Evolutionary conservation across 2,888 invertebrate species (phyloP).

Genomic region (Dichetophora obliterata): DNA sequence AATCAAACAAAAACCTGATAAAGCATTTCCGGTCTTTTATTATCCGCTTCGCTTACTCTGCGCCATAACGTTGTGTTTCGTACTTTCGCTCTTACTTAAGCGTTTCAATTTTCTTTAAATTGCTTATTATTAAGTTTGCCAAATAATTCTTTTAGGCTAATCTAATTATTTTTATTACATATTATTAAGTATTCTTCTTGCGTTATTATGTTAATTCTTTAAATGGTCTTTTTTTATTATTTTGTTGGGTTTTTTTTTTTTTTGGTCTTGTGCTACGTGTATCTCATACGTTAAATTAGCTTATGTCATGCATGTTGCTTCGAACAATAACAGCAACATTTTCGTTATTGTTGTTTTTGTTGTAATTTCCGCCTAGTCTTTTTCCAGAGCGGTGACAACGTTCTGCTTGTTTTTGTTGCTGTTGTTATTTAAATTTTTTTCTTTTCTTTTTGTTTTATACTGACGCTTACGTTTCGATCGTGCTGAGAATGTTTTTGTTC

Average conservation of each 20-base stretch:
- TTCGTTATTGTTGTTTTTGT: slow-evolving; percentile 3
- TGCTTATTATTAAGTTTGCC: slow-evolving; percentile 2
- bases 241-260: neutral
- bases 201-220: neutral
- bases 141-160: neutral
- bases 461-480: neutral
- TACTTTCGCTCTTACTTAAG: neutral
- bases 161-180: neutral
- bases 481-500: neutral
- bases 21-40: slow-evolving; percentile 9
- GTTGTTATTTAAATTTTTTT: neutral
- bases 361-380: slow-evolving; percentile 7
- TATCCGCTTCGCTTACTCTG: neutral
- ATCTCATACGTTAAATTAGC: slow-evolving; percentile 5
- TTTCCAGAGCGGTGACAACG: neutral
- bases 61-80: neutral
- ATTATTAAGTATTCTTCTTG: slow-evolving; percentile 3
- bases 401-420: slow-evolving; percentile 1
- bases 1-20: slow-evolving; percentile 1
- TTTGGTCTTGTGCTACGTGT: neutral
- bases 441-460: neutral
- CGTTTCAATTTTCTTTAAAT: slow-evolving; percentile 14
- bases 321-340: slow-evolving; percentile 9
- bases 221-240: neutral
- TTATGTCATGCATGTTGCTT: slow-evolving; percentile 17